phyloP scores from a whole-genome alignment of 1,140 invertebrate genomes.

The Caenorhabditis briggsae region DNA sequence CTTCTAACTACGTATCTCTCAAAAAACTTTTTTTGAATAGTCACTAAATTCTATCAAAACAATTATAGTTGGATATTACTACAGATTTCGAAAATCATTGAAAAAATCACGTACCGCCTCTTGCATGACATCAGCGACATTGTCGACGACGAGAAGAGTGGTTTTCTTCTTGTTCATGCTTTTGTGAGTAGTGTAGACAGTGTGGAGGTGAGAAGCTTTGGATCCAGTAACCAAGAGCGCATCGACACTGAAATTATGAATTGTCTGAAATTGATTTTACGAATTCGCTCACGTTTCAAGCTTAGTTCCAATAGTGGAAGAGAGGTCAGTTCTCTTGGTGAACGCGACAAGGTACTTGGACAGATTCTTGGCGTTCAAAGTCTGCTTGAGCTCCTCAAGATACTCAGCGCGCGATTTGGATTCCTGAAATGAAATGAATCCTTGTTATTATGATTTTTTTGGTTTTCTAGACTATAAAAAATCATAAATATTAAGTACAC shows the following conservation, averaged over 20 bases:
- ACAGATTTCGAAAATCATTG: not conserved
- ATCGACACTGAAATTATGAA: conserved; percentile 83
- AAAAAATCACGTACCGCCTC: conserved; percentile 82
- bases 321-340: conserved; percentile 75
- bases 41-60: too few species aligned
- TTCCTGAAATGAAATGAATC: not conserved
- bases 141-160: conserved; percentile 87
- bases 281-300: conserved; percentile 71
- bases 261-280: not conserved
- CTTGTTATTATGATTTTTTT: too few species aligned
- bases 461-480: not conserved
- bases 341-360: conserved; percentile 77
- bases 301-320: conserved; percentile 74
- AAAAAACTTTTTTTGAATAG: too few species aligned
- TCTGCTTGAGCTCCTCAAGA: conserved; percentile 84
- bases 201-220: conserved; percentile 85
- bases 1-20: too few species aligned
- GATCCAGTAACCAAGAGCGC: conserved; percentile 87
- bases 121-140: conserved; percentile 85
- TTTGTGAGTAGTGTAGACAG: conserved; percentile 83
- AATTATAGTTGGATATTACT: too few species aligned
- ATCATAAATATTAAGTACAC: not conserved
- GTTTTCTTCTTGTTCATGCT: conserved; percentile 87
- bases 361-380: conserved; percentile 88
- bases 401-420: conserved; percentile 82